Percentiles rank a stretch among this genome's conserved stretches.
Conservation (phyloP, 1,140 invertebrate genomes). For the Spodoptera frugiperda region DNA sequence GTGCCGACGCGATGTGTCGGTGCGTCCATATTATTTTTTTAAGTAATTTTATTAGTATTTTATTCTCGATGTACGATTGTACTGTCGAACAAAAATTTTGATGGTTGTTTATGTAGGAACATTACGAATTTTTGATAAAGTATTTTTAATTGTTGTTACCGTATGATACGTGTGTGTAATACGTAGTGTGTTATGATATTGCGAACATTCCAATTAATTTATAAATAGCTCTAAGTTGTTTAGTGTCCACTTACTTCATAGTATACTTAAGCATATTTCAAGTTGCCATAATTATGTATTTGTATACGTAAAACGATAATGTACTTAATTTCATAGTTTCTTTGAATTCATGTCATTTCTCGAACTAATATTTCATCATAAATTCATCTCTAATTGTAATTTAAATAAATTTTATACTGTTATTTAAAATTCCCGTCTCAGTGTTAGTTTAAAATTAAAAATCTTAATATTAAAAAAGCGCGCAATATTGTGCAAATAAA, state of each 20-base stretch:
- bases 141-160: conserved; percentile 83
- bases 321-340: conserved; percentile 74
- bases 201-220: conserved; percentile 79
- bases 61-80: conserved; percentile 65
- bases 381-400: conserved; percentile 43
- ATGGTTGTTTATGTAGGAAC: conserved; percentile 71
- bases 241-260: conserved; percentile 48
- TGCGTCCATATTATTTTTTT: conserved; percentile 83
- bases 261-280: conserved; percentile 57
- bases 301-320: conserved; percentile 61
- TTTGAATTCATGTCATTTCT: conserved; percentile 44
- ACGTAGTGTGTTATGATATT: conserved; percentile 55
- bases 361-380: conserved; percentile 40
- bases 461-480: conserved; percentile 55
- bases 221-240: conserved; percentile 59
- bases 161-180: conserved; percentile 53
- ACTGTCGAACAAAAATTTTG: conserved; percentile 52
- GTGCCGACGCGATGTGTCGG: conserved; percentile 65
- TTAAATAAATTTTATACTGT: conserved; percentile 45
- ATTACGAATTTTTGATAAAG: conserved; percentile 81
- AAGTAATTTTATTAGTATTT: conserved; percentile 66
- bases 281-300: conserved; percentile 72
- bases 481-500: conserved; percentile 73
- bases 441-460: conserved; percentile 66
- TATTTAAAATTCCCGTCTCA: conserved; percentile 67